Base-by-base conservation (phyloP, 1,140 invertebrate genomes). In the Nilaparvata lugens region DNA sequence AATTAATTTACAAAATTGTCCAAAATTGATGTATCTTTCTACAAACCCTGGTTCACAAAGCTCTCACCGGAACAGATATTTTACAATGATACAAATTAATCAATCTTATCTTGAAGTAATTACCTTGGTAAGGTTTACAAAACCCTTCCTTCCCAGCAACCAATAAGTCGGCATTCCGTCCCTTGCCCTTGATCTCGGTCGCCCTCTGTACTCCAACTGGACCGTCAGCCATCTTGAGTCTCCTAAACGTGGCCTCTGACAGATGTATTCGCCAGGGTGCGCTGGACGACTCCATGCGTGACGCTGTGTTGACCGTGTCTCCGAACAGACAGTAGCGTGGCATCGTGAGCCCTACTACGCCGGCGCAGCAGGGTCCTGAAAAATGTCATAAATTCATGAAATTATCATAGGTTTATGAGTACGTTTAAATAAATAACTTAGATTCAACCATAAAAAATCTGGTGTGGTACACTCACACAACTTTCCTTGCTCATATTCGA, bases 241-340 rank as follows among this genome's bases (percentile, higher is more conserved):
- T 82, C 67, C 83, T 81, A 65, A 87, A 84, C 0, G 91, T 93
- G 51, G 84, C 81, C 64, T 86, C 79, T 7, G 88, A 91, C 65
- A 91, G 76, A 71, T 91, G 89, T 61, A 92, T 88, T 56, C 89
- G 79, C 85, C 87, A 91, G 1, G 89, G 84, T 19, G 87, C 70
- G 74, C 83, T 84, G 48, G 87, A 88, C 45, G 88, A 90, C 74
- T 97, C 92, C 91, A 96, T 94, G 65, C 93, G 79, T 0, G 86
- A 88, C 0, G 93, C 91, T 11, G 92, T 95, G 71, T 96, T 96
- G 13, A 96, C 92, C 0, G 92, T 93, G 74, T 96, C 93, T 0
- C 93, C 93, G 75, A 97, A 96, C 1, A 93, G 75, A 70, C 91
- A 94, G 74, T 93, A 94, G 40, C 91, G 75, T 2, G 91, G 91